Percentiles rank a stretch among this genome's conserved stretches.
Evolutionary conservation across 2,113 vertebrate genomes (phyloP).

Genomic region (Strix aluco): DNA sequence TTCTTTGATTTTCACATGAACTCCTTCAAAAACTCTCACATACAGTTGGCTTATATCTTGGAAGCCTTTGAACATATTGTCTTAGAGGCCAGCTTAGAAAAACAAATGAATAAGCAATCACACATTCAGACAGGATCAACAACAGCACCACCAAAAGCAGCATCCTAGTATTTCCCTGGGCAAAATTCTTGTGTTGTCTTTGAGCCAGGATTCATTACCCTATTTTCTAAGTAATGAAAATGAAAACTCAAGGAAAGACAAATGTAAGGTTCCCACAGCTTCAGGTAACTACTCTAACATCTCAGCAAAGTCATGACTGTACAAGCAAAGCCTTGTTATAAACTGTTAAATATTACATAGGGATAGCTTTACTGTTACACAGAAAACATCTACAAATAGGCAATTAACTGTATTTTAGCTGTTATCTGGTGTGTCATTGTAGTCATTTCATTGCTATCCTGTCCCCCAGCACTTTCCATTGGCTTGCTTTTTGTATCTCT

Average conservation of each 20-base stretch:
- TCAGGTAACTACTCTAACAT: background rate
- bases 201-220: background rate
- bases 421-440: background rate
- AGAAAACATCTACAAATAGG: background rate
- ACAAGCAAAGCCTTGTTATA: background rate
- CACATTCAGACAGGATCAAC: background rate
- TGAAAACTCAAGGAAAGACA: too few relatives aligned
- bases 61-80: slow-evolving; percentile 14
- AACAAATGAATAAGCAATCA: slow-evolving; percentile 7
- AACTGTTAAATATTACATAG: background rate
- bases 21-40: background rate
- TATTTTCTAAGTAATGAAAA: background rate
- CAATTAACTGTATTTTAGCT: background rate
- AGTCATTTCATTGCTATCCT: background rate
- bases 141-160: background rate
- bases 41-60: background rate
- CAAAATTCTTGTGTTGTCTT: background rate
- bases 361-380: background rate
- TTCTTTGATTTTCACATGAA: slow-evolving; percentile 16
- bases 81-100: background rate
- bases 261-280: background rate
- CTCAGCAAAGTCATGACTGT: background rate
- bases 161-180: background rate
- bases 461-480: background rate
- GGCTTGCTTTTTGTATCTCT: background rate